Evolutionary conservation across 37 sponge, comb jelly and placozoan species (phyloP), one percentile per base, ranked within the genome.

Genomic region (Aplysina aerophoba): DNA sequence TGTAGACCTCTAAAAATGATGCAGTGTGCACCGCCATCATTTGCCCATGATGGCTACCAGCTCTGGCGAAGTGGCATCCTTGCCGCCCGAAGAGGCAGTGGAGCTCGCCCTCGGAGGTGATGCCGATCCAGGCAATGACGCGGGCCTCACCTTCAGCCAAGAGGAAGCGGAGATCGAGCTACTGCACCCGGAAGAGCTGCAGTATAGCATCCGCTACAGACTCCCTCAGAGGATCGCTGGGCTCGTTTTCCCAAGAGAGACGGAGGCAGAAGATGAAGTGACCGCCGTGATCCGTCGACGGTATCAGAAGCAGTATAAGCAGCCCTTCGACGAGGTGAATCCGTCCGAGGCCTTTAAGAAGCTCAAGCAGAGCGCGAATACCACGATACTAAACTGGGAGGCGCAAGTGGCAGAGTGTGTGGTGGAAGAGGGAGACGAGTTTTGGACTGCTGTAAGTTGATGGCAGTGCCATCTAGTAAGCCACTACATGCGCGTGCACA

Each of bases 341-440:
- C 81, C 81, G 22, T 17, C 36, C 11, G 81, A 80, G 56, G 59
- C 81, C 25, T 80, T 80, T 31, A 80, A 12, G 27, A 21, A 57
- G 24, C 31, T 80, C 25, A 57, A 80, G 0, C 34, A 30, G 31
- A 80, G 59, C 33, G 81, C 25, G 17, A 20, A 28, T 25, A 57
- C 81, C 27, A 56, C 60, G 28, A 55, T 56, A 2, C 36, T 80
- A 11, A 34, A 67, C 16, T 59, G 75, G 86, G 79, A 85, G 54
- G 44, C 31, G 13, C 86, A 78, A 38, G 78, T 85, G 21, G 79
- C 50, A 28, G 39, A 54, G 66, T 35, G 68, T 75, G 50, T 75
- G 22, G 53, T 77, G 64, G 79, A 57, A 1, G 86, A 85, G 39
- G 33, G 27, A 15, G 79, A 74, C 31, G 86, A 85, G 0, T 85